Conservation (phyloP, 2,888 invertebrate genomes). For the Danaus chrysippus region DNA sequence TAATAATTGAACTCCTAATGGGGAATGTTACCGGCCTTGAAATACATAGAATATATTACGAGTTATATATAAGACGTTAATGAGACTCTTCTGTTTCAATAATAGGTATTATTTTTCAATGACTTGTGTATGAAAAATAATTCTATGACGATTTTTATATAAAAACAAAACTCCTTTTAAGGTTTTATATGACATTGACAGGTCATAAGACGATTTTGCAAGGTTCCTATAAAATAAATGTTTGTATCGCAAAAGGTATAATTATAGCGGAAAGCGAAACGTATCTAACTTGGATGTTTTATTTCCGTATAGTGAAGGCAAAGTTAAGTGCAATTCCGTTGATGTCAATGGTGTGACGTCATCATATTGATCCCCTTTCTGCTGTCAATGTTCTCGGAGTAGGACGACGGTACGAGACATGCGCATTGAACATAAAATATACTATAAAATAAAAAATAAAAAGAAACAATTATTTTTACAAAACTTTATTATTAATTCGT, state of each 20-base stretch:
- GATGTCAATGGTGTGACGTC: conserved; percentile 70
- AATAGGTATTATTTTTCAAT: too few relatives aligned
- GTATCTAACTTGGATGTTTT: conserved; percentile 29
- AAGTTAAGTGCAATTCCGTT: conserved; percentile 42
- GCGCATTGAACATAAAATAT: conserved; percentile 39
- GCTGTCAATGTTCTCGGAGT: conserved; percentile 50
- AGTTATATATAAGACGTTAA: too few relatives aligned
- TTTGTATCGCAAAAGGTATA: conserved; percentile 7
- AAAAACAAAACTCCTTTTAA: too few relatives aligned
- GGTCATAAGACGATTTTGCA: not conserved
- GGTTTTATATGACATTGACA: too few relatives aligned
- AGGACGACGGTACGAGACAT: conserved; percentile 44
- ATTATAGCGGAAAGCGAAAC: conserved; percentile 28
- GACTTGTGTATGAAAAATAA: not conserved
- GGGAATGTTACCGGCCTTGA: conserved; percentile 54
- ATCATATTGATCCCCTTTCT: conserved; percentile 58
- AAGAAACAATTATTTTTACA: not conserved
- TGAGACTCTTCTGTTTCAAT: too few relatives aligned
- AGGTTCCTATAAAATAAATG: not conserved
- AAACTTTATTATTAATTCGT: not conserved
- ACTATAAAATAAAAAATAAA: conserved; percentile 1
- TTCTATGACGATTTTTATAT: too few relatives aligned
- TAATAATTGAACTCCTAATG: conserved; percentile 55
- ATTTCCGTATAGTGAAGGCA: conserved; percentile 42
- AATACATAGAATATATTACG: conserved; percentile 6